phyloP scores from a whole-genome alignment of 2,888 invertebrate genomes.

The Pecten maximus region DNA sequence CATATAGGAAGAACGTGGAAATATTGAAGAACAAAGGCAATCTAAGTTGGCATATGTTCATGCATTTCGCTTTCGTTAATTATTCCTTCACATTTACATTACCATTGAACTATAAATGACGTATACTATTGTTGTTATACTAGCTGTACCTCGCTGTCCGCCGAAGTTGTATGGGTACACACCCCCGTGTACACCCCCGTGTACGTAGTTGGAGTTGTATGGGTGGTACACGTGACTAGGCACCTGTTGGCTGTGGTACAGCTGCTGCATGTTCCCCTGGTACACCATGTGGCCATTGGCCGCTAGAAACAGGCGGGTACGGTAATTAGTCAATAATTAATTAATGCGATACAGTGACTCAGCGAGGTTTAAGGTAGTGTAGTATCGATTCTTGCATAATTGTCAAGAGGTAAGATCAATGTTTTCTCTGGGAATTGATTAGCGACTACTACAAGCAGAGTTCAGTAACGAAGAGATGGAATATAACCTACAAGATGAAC shows the following conservation, averaged over 20 bases:
- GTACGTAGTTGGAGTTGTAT: background rate
- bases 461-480: background rate
- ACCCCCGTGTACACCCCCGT: background rate
- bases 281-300: constrained; percentile 63
- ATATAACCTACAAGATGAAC: background rate
- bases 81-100: too few relatives aligned
- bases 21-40: too few relatives aligned
- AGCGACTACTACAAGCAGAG: background rate
- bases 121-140: background rate
- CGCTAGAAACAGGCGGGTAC: background rate
- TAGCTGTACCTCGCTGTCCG: background rate
- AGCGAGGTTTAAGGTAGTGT: background rate
- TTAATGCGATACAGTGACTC: background rate
- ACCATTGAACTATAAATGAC: too few relatives aligned
- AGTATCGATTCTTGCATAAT: constrained; percentile 25
- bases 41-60: too few relatives aligned
- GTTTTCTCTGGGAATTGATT: background rate
- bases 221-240: constrained; percentile 58
- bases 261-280: constrained; percentile 63
- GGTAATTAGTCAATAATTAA: background rate
- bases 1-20: too few relatives aligned
- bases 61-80: too few relatives aligned
- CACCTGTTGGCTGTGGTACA: constrained; percentile 75
- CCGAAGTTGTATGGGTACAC: background rate
- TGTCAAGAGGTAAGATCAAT: background rate